Evolutionary conservation across 2,888 invertebrate genomes (phyloP).

Genomic region (Andrena dorsata): DNA sequence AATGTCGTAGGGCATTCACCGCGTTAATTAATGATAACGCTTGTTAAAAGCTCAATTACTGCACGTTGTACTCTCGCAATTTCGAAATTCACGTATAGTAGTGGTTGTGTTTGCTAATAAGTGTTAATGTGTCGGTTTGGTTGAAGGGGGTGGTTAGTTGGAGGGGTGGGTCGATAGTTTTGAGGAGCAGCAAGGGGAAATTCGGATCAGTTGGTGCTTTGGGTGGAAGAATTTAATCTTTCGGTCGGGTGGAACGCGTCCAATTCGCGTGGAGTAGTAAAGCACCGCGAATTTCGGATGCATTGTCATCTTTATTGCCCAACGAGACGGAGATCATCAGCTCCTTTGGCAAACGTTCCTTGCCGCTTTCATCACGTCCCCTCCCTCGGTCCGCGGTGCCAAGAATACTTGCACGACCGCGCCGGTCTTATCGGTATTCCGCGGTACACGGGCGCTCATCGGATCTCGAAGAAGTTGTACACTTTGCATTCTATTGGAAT

Average conservation of each 20-base stretch:
- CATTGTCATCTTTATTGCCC: constrained; percentile 51
- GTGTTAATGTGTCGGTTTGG: too few species aligned
- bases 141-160: too few species aligned
- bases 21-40: too few species aligned
- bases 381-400: constrained; percentile 36
- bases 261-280: constrained; percentile 20
- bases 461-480: constrained; percentile 43
- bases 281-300: constrained; percentile 35
- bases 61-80: too few species aligned
- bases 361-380: constrained; percentile 5
- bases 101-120: too few species aligned
- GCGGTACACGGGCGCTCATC: constrained; percentile 44
- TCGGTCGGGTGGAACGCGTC: constrained; percentile 28
- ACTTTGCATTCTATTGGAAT: constrained; percentile 36
- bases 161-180: too few species aligned
- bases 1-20: too few species aligned
- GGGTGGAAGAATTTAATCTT: constrained; percentile 39
- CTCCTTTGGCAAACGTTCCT: constrained; percentile 35
- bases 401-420: constrained; percentile 49
- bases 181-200: not conserved
- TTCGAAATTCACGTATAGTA: too few species aligned
- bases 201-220: not conserved
- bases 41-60: too few species aligned
- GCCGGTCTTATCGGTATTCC: constrained; percentile 44
- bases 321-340: constrained; percentile 47